These are phyloP conservation scores for Netelia melanura DNA, from an alignment of 2,888 invertebrate species.

Conservation along the genomic window DNA sequence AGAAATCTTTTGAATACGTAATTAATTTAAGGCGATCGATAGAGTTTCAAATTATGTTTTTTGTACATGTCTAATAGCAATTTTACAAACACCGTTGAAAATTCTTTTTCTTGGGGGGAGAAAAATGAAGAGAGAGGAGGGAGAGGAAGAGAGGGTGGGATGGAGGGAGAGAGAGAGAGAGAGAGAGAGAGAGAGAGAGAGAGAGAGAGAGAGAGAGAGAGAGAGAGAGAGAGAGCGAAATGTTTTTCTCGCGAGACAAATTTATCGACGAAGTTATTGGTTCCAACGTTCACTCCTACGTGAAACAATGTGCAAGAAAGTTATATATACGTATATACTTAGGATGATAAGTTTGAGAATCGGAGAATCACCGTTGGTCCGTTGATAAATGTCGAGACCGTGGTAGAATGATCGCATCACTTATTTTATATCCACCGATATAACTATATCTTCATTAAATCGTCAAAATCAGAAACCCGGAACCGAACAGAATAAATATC, in stretches of 20 bases:
- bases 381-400: constrained; percentile 48
- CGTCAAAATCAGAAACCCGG: constrained; percentile 1
- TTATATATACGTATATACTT: background rate
- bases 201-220: too few relatives aligned
- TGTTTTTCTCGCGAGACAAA: background rate
- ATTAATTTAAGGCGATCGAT: too few relatives aligned
- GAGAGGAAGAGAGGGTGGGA: too few relatives aligned
- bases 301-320: too few relatives aligned
- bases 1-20: too few relatives aligned
- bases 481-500: constrained; percentile 44
- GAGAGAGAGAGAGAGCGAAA: background rate
- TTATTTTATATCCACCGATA: background rate
- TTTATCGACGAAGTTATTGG: constrained; percentile 20
- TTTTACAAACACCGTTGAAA: background rate
- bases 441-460: background rate
- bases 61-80: background rate
- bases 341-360: background rate
- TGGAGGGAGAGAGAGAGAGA: too few relatives aligned
- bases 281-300: background rate
- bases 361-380: constrained; percentile 25
- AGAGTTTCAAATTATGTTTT: too few relatives aligned
- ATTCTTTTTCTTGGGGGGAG: background rate
- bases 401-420: background rate
- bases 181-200: too few relatives aligned
- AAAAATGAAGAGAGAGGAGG: too few relatives aligned